Evolutionary conservation across 2,888 invertebrate genomes (phyloP), one percentile per base, ranked within the genome.

Genomic region (Cepaea hortensis): DNA sequence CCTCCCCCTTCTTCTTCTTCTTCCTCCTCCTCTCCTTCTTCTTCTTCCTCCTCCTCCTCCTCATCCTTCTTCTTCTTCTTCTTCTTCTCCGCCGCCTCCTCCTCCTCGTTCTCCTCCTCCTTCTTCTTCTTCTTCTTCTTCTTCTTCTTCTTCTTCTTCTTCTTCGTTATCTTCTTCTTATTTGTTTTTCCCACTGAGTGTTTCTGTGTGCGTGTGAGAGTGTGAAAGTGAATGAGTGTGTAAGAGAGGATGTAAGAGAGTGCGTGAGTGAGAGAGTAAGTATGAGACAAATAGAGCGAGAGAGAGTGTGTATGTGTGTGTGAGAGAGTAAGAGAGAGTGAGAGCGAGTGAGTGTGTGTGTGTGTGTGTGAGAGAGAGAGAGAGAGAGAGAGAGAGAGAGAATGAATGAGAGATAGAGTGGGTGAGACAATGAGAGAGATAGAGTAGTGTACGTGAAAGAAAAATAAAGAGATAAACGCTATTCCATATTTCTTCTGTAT

Each of bases 61-160:
- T 55, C 20, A 9, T 72, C 72, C 72, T 72, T 72, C 72, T 72
- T 72, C 72, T 72, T 72, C 72, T 72, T 72, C 72, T 72, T 72
- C 72, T 72, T 72, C 72, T 72, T 72, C 72, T 72, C 3, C 72
- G 2, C 3, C 72, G 2, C 3, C 72, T 72, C 3, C 72, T 72
- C 3, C 72, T 72, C 3, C 72, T 72, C 3, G 3, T 72, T 72
- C 72, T 72, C 3, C 72, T 72, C 3, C 72, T 35, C 3, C 72
- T 72, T 72, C 72, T 35, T 72, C 72, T 72, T 72, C 72, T 35
- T 72, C 72, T 72, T 72, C 72, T 35, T 55, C 55, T 55, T 55
- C 55, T 55, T 55, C 55, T 55, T 55, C 55, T 55, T 55, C 55
- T 55, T 55, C 55, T 55, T 55, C 55, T 55, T 55, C 55, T 55